Evolutionary conservation across 2,888 invertebrate species (phyloP).

Genomic region (Danaus chrysippus): DNA sequence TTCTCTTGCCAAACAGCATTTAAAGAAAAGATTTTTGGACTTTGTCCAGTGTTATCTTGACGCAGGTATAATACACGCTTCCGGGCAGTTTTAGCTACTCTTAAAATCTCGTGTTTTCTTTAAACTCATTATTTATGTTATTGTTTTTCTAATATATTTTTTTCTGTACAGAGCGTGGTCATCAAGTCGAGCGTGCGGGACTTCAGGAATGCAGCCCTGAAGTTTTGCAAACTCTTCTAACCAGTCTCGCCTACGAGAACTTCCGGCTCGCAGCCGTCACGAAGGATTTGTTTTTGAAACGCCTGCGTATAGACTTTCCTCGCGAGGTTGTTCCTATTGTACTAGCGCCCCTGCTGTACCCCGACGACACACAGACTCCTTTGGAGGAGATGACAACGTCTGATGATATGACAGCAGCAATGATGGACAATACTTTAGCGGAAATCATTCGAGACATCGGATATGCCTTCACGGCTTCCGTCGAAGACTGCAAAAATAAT

Average conservation of each 20-base stretch:
- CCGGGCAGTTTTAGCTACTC: constrained; percentile 11
- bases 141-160: constrained; percentile 7
- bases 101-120: constrained; percentile 8
- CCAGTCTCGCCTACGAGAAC: constrained; percentile 79
- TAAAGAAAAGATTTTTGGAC: constrained; percentile 90
- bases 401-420: constrained; percentile 79
- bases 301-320: constrained; percentile 92
- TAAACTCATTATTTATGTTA: constrained; percentile 9
- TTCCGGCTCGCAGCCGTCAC: constrained; percentile 85
- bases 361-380: constrained; percentile 84
- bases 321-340: constrained; percentile 93
- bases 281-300: constrained; percentile 88
- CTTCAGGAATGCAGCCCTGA: constrained; percentile 95
- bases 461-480: constrained; percentile 90
- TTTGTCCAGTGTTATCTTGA: constrained; percentile 92
- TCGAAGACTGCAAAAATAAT: constrained; percentile 93
- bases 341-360: constrained; percentile 92
- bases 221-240: constrained; percentile 90
- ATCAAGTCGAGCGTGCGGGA: constrained; percentile 87
- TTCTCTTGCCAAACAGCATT: constrained; percentile 86
- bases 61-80: constrained; percentile 76
- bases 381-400: constrained; percentile 82
- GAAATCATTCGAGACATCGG: constrained; percentile 96
- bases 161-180: constrained; percentile 76
- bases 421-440: constrained; percentile 88